These are phyloP conservation scores for Egretta garzetta DNA, from an alignment of 2,113 vertebrate genomes.

Conservation along the genomic window DNA sequence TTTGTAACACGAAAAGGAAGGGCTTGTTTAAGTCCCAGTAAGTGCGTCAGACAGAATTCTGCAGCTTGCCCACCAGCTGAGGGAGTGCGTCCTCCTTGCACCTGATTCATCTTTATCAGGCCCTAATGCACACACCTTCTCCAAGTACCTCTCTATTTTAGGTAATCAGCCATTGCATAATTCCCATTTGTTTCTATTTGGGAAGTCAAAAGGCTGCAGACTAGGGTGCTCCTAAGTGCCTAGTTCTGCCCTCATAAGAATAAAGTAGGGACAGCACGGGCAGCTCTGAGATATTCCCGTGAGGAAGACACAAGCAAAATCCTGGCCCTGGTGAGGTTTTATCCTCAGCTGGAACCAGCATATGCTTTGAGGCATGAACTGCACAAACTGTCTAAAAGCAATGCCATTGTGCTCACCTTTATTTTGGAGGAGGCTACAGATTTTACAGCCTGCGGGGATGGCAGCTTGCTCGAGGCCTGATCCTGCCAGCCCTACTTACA, in stretches of 20 bases:
- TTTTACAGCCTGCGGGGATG: constrained; percentile 1
- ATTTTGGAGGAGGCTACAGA: constrained; percentile 17
- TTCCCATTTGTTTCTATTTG: background rate
- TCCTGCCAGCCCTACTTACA: background rate
- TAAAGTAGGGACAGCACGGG: background rate
- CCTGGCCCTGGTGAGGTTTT: background rate
- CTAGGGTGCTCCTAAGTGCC: background rate
- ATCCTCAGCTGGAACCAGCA: background rate
- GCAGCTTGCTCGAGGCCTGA: background rate
- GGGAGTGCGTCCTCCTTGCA: background rate
- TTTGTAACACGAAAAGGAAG: background rate
- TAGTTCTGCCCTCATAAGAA: background rate
- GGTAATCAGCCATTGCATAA: background rate
- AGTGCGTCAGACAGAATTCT: background rate
- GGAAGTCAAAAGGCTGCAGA: background rate
- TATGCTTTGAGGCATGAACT: background rate
- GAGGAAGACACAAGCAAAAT: background rate
- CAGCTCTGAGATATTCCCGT: background rate
- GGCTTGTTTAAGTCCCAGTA: background rate
- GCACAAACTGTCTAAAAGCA: background rate
- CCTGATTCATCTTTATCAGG: background rate
- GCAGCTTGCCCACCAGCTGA: background rate
- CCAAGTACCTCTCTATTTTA: background rate
- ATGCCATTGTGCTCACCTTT: background rate
- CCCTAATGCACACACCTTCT: background rate